These are phyloP conservation scores for Pangasius larnaudii DNA, from an alignment of 2,797 vertebrate genomes.

Conservation along the genomic window DNA sequence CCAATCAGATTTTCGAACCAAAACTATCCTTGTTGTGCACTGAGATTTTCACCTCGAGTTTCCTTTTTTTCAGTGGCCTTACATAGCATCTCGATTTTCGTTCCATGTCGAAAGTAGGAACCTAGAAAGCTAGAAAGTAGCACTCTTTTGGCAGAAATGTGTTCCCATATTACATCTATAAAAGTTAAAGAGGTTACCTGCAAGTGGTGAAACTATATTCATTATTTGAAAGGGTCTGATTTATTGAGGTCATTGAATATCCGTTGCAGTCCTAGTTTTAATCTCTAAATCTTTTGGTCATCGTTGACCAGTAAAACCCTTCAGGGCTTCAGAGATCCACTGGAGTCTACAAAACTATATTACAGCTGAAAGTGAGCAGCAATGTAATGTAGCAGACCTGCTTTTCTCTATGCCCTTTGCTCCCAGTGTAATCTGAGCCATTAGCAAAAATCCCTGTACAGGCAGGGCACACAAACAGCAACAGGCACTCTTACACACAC, in stretches of 20 bases:
- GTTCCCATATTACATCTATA: neutral
- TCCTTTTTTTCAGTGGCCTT: neutral
- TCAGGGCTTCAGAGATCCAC: neutral
- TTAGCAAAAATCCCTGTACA: conserved; percentile 32
- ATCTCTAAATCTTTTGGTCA: neutral
- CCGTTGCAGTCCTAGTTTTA: neutral
- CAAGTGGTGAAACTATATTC: neutral
- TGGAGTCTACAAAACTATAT: conserved; percentile 11
- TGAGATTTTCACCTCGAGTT: neutral
- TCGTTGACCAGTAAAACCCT: neutral
- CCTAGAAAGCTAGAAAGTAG: neutral
- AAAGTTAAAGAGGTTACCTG: neutral
- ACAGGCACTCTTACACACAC: conserved; percentile 13
- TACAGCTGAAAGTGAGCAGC: conserved; percentile 43
- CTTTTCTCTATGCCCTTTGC: conserved; percentile 54
- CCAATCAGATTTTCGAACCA: neutral
- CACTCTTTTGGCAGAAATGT: neutral
- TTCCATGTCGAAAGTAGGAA: neutral
- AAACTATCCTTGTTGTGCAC: neutral
- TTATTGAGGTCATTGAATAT: neutral
- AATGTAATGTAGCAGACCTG: conserved; percentile 47
- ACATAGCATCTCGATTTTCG: neutral
- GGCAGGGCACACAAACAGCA: conserved; percentile 33
- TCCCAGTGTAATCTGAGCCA: conserved; percentile 54
- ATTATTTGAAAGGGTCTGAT: neutral